Evolutionary conservation across 2,113 vertebrate species (phyloP).

Genomic region (Nannobrachium achirus): DNA sequence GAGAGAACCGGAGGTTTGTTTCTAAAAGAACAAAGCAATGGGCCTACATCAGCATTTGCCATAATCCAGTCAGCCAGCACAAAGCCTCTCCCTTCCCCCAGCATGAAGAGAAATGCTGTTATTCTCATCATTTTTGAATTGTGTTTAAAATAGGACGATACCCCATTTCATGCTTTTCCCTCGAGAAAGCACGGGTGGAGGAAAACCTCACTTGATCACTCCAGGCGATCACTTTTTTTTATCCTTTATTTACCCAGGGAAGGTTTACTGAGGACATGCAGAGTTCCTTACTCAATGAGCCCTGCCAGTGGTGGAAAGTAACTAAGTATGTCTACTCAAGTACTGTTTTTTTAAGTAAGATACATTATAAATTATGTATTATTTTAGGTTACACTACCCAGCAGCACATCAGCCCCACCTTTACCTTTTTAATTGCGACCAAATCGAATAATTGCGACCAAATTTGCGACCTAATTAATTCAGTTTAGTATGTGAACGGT

Average conservation of each 20-base stretch:
- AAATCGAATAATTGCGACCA: too few relatives aligned
- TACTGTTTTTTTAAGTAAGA: background rate
- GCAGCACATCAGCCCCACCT: too few relatives aligned
- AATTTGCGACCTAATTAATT: too few relatives aligned
- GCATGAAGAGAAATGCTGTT: slow-evolving; percentile 48
- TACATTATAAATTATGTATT: too few relatives aligned
- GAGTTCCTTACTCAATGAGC: background rate
- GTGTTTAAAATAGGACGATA: slow-evolving; percentile 8
- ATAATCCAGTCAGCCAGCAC: slow-evolving; percentile 51
- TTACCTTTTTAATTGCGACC: too few relatives aligned
- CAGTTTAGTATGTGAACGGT: too few relatives aligned
- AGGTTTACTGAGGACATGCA: background rate
- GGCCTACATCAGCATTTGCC: slow-evolving; percentile 62
- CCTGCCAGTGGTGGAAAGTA: background rate
- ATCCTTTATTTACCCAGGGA: slow-evolving; percentile 30
- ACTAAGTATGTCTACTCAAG: background rate
- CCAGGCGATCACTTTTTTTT: slow-evolving; percentile 16
- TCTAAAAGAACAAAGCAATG: slow-evolving; percentile 59
- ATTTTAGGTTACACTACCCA: too few relatives aligned
- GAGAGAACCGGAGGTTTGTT: slow-evolving; percentile 46
- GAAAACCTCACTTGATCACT: slow-evolving; percentile 21
- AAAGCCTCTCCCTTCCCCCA: slow-evolving; percentile 30
- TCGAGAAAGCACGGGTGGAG: slow-evolving; percentile 30
- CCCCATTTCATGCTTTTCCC: slow-evolving; percentile 42
- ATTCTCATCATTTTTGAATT: slow-evolving; percentile 52